A percentile compares a stretch with the other conserved stretches of the same genome.
Conservation (phyloP, 2,797 vertebrate species). For the Astyanax mexicanus region DNA sequence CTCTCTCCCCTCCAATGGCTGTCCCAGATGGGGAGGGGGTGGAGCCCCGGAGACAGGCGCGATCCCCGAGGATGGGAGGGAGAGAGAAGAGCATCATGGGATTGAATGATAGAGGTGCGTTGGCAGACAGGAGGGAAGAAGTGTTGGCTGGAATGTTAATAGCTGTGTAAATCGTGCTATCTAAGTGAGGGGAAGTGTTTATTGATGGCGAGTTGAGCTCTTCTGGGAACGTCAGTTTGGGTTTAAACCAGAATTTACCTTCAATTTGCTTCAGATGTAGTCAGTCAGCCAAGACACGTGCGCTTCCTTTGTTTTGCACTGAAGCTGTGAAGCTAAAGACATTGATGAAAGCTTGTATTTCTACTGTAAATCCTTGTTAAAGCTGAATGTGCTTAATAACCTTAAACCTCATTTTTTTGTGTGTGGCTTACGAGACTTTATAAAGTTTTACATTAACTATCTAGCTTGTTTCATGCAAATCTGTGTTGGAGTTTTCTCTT, state of each 20-base stretch:
- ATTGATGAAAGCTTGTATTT: too few species aligned
- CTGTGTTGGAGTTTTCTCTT: too few species aligned
- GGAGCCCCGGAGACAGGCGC: conserved; percentile 21
- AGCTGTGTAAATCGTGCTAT: conserved; percentile 2
- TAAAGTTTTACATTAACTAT: too few species aligned
- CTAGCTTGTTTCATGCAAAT: too few species aligned
- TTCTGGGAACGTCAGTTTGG: conserved; percentile 3
- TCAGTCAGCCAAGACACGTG: background rate
- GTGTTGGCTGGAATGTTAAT: conserved; percentile 33
- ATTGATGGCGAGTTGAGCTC: conserved; percentile 17
- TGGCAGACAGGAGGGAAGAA: conserved; percentile 35
- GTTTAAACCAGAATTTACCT: background rate
- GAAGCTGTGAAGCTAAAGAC: too few species aligned
- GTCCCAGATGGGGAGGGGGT: conserved; percentile 50
- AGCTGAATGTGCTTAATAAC: too few species aligned
- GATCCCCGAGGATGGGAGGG: conserved; percentile 49
- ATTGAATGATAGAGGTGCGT: conserved; percentile 42
- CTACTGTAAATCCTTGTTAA: too few species aligned
- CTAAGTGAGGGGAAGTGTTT: background rate
- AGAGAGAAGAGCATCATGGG: conserved; percentile 51
- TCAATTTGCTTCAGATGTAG: background rate
- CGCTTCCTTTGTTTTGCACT: background rate
- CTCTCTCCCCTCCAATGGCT: conserved; percentile 77
- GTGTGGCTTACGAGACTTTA: too few species aligned
- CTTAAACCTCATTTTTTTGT: too few species aligned